phyloP scores from a whole-genome alignment of 1,140 invertebrate genomes.

The Lordiphosa clarofinis region DNA sequence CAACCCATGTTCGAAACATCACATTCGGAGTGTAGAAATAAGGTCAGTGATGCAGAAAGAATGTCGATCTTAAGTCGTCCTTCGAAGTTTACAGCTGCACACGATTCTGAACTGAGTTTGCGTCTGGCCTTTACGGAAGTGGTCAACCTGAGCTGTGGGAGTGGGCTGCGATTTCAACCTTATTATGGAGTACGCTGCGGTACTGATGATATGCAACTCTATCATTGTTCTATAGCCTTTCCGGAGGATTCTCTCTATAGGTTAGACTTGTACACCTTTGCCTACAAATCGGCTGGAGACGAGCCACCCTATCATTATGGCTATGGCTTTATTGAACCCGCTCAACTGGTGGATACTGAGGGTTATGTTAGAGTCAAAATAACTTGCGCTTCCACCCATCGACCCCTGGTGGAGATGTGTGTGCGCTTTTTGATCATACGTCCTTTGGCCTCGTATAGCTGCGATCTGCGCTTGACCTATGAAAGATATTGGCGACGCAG shows the following conservation, averaged over 20 bases:
- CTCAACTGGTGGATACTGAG: constrained; percentile 33
- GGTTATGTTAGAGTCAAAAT: constrained; percentile 37
- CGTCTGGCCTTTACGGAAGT: constrained; percentile 43
- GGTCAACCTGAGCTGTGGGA: constrained; percentile 32
- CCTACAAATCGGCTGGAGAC: constrained; percentile 22
- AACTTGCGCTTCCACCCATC: constrained; percentile 57
- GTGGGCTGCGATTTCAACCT: constrained; percentile 37
- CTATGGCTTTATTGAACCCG: constrained; percentile 39
- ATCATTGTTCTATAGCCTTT: constrained; percentile 37
- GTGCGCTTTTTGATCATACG: constrained; percentile 41
- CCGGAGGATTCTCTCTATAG: constrained; percentile 35
- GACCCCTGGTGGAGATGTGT: constrained; percentile 49
- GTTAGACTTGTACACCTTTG: constrained; percentile 50
- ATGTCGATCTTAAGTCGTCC: background rate
- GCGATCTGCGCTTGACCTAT: constrained; percentile 21
- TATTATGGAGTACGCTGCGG: constrained; percentile 36
- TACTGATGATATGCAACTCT: constrained; percentile 39
- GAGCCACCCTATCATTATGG: constrained; percentile 61
- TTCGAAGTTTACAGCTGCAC: background rate
- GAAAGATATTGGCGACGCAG: constrained; percentile 32
- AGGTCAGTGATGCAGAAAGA: background rate
- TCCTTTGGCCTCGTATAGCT: constrained; percentile 12
- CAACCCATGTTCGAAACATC: constrained; percentile 83
- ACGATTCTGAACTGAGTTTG: constrained; percentile 80
- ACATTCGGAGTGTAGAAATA: background rate